Evolutionary conservation across 2,797 vertebrate genomes (phyloP), one percentile per base, ranked within the genome.

Genomic region (Myotis findleyi): DNA sequence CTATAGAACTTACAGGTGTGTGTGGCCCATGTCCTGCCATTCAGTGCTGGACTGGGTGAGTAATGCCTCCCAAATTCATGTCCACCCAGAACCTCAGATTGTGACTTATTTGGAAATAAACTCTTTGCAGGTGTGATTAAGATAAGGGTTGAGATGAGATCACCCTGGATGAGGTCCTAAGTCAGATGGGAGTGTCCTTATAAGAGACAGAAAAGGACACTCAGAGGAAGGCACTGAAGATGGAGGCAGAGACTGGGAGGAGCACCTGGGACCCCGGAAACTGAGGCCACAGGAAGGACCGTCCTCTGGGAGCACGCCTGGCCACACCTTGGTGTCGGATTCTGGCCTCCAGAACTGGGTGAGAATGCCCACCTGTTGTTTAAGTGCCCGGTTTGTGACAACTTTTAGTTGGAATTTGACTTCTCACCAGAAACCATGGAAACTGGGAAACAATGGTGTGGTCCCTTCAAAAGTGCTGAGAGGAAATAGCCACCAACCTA

Each of bases 61-160:
- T 1, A 0, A 3, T 12, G 20, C n/a, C 16, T 21, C 57, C 25
- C 6, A 7, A 1, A 33, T 3, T 16, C 33, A 2, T 41, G 10
- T 27, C 20, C 7, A 25, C 38, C 38, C 12, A 7, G 59, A 51
- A 23, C 20, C 57, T 91, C 38, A 17, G 38, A 3, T 3, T 66
- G 49, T 21, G 41, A 18, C 68, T 27, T 17, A 3, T 27, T 49
- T 33, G 69, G 25, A 49, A 68, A 66, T 1, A 51, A 21, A 5
- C 1, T 66, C 47, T 81, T 66, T 33, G 82, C 25, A 68, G 76
- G 36, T 4, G 11, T 27, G 53, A 23, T 64, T 6, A 5, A 11
- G 64, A 11, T 75, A 0, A 69, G 62, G 75, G 8, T 10, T 12
- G 30, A 66, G 73, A 53, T 10, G 64, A 18, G 55, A 33, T 6